Evolutionary conservation across 2,797 vertebrate species (phyloP).

Genomic region (Gymnocypris eckloni): DNA sequence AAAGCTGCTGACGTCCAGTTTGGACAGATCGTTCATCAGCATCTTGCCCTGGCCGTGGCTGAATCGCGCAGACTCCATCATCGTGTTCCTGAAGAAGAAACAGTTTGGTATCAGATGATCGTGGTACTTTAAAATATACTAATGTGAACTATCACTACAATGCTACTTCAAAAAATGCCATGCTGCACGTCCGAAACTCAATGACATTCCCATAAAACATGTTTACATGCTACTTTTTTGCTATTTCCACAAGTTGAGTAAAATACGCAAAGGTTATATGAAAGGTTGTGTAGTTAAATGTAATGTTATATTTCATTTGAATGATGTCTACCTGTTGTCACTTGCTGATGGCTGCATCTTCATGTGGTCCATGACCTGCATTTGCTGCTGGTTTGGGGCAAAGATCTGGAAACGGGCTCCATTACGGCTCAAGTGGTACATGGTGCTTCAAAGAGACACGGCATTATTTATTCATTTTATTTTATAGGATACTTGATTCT

Average conservation of each 20-base stretch:
- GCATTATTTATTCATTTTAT: not conserved
- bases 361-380: conserved; percentile 78
- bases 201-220: not conserved
- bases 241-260: not conserved
- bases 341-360: conserved; percentile 74
- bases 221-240: too few species aligned
- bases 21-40: conserved; percentile 78
- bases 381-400: conserved; percentile 80
- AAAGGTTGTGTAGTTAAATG: not conserved
- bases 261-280: not conserved
- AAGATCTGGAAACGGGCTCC: conserved; percentile 80
- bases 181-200: not conserved
- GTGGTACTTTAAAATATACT: conserved; percentile 16
- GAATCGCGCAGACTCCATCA: conserved; percentile 79
- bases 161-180: not conserved
- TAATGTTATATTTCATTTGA: not conserved
- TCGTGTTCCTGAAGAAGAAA: conserved; percentile 74
- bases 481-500: not conserved
- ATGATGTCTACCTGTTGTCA: conserved; percentile 72
- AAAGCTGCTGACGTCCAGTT: conserved; percentile 76
- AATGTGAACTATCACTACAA: not conserved
- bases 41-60: conserved; percentile 73
- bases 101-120: conserved; percentile 56
- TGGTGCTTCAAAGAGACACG: conserved; percentile 65
- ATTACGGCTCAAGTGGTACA: conserved; percentile 80